Conservation (phyloP, 2,113 vertebrate species). For the Phyllostomus discolor region DNA sequence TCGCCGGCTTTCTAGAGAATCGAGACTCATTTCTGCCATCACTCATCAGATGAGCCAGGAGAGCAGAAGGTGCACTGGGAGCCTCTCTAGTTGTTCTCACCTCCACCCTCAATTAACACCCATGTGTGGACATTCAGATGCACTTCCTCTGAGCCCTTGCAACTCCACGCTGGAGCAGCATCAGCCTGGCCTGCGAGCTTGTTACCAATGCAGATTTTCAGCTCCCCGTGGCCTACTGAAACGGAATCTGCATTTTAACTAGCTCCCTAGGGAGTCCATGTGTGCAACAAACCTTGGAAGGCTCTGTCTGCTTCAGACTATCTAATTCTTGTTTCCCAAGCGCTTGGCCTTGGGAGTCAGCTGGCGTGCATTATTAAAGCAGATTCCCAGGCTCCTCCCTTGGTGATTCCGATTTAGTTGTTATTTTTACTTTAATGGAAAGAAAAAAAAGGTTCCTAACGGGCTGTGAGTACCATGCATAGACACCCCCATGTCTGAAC, state of each 20-base stretch:
- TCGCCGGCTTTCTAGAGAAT: background rate
- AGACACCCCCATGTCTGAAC: background rate
- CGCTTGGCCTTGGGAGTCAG: accelerated
- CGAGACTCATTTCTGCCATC: background rate
- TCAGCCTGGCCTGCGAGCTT: background rate
- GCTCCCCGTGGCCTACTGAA: background rate
- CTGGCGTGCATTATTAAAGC: background rate
- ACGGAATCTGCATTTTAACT: background rate
- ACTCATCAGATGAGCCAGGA: background rate
- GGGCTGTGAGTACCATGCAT: background rate
- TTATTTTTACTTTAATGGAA: background rate
- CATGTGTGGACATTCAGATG: background rate
- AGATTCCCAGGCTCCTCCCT: background rate
- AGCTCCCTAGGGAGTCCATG: background rate
- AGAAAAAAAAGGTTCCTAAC: background rate
- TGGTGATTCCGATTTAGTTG: background rate
- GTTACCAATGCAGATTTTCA: background rate
- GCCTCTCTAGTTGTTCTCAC: background rate
- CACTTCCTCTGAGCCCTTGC: background rate
- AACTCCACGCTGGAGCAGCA: too few species aligned
- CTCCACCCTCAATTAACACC: background rate
- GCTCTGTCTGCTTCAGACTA: background rate
- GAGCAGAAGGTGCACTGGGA: background rate
- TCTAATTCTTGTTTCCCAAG: background rate
- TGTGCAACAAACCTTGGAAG: background rate